Evolutionary conservation across 2,797 vertebrate species (phyloP).

Genomic region (Coracias cyanogaster): DNA sequence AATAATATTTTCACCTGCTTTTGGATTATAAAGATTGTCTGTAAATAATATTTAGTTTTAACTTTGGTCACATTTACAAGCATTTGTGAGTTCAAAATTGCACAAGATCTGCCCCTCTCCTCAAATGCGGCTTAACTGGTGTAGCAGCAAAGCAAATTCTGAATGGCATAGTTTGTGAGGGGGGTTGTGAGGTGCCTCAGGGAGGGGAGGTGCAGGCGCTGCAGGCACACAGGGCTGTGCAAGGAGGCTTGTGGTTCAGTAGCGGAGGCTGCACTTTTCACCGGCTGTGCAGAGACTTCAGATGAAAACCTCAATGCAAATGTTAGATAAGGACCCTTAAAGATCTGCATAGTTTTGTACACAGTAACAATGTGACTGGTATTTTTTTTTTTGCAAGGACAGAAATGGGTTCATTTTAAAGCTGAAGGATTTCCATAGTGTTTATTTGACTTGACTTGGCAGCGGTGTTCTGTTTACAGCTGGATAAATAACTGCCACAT

Average conservation of each 20-base stretch:
- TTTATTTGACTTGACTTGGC: conserved; percentile 40
- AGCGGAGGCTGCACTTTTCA: background rate
- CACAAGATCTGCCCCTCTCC: background rate
- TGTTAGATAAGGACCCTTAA: background rate
- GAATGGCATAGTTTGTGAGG: background rate
- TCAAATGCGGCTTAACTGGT: background rate
- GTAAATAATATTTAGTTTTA: background rate
- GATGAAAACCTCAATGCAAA: accelerated
- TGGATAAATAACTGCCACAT: conserved; percentile 33
- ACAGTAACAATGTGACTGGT: background rate
- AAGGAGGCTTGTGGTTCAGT: background rate
- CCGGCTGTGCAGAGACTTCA: background rate
- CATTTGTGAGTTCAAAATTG: background rate
- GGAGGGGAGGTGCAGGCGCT: background rate
- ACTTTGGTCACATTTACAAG: background rate
- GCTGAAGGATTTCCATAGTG: background rate
- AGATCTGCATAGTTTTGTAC: background rate
- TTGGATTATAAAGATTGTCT: background rate
- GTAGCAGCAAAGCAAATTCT: background rate
- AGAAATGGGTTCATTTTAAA: background rate
- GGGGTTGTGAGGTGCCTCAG: no score
- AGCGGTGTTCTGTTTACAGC: background rate
- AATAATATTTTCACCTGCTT: background rate
- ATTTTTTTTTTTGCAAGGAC: background rate
- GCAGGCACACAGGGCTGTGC: background rate